phyloP scores from a whole-genome alignment of 2,797 vertebrate species.

The Limnodromus scolopaceus region DNA sequence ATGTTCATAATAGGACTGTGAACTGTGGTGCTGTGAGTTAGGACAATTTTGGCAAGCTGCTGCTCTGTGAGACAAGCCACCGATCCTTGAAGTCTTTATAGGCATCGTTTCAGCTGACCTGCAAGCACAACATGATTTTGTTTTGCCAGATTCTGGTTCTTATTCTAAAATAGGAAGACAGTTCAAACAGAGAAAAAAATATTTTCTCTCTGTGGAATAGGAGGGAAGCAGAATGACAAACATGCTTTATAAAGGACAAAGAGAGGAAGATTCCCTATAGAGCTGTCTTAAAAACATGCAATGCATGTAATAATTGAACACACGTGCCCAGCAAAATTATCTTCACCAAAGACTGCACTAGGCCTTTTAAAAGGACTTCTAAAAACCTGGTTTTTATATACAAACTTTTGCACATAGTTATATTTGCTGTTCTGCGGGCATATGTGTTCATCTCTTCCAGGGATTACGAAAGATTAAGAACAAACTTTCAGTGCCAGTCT shows the following conservation, averaged over 20 bases:
- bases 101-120: not conserved
- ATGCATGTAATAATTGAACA: not conserved
- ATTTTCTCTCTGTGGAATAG: not conserved
- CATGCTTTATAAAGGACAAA: not conserved
- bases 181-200: not conserved
- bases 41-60: not conserved
- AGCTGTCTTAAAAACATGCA: not conserved
- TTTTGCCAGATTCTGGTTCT: not conserved
- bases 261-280: not conserved
- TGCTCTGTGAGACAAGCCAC: not conserved
- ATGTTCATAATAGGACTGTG: not conserved
- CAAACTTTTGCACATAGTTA: not conserved
- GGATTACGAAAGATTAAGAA: not conserved
- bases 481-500: not conserved
- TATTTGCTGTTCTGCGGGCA: not conserved
- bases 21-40: not conserved
- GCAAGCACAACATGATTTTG: not conserved
- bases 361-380: not conserved
- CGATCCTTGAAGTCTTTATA: not conserved
- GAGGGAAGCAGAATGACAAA: not conserved
- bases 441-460: not conserved
- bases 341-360: not conserved
- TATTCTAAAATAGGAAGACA: not conserved
- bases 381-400: not conserved
- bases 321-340: not conserved